Conservation (phyloP, 2,888 invertebrate genomes). For the Dromius quadrimaculatus region DNA sequence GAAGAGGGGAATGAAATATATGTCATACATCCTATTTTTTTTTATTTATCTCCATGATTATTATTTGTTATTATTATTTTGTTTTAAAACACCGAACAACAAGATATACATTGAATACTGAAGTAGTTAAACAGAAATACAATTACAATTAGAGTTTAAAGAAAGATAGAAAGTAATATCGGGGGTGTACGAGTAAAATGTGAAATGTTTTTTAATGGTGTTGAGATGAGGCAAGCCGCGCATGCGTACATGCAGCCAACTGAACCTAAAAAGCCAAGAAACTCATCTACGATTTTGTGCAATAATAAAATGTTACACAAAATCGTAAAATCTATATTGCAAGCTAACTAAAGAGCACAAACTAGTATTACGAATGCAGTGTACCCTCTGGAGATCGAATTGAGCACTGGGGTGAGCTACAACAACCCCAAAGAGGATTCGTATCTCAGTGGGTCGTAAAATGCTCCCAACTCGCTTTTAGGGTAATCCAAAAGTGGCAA, state of each 20-base stretch:
- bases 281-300: neutral
- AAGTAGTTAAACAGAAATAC: constrained; percentile 22
- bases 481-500: no score
- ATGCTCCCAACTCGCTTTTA: no score
- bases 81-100: constrained; percentile 41
- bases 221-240: constrained; percentile 11
- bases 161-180: constrained; percentile 12
- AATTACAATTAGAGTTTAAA: constrained; percentile 16
- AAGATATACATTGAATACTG: constrained; percentile 27
- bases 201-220: neutral
- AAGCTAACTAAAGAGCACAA: no score
- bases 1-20: neutral
- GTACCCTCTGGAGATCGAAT: no score
- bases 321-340: no score
- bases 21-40: neutral
- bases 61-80: neutral
- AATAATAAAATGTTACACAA: no score
- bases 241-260: constrained; percentile 32
- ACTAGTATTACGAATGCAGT: no score
- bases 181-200: constrained; percentile 4
- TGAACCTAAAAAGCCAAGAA: constrained; percentile 29
- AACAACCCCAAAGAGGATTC: no score
- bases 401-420: no score
- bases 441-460: no score
- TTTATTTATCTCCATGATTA: constrained; percentile 1